Evolutionary conservation across 2,113 vertebrate species (phyloP), one percentile per base, ranked within the genome.

Genomic region (Triplophysa siluroides): DNA sequence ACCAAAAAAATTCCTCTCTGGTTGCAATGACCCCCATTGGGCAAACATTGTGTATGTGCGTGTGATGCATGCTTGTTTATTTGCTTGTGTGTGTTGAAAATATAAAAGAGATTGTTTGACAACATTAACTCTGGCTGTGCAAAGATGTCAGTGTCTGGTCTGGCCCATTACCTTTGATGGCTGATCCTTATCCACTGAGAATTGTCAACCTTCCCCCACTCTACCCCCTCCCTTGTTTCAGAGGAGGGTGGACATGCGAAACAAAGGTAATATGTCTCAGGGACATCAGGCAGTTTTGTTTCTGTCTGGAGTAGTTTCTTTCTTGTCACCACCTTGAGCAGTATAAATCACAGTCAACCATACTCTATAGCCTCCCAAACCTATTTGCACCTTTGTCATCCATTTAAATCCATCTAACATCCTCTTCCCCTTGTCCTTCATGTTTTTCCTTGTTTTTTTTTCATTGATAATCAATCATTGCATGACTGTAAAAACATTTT

Each of bases 101-200:
- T 63, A 43, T 14, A 26, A 61, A 67, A 75, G 74, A 69, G 60
- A 80, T 38, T 78, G 52, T 83, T 67, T 66, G 78, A 65, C 63
- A 58, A 23, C 56, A 64, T 60, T 61, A 67, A 75, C 64, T 73
- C 56, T 19, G 50, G 80, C 21, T 60, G 75, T 77, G 76, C 83
- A 87, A 85, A 85, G 84, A 80, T 88, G 87, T 85, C 87, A 85
- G 82, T 80, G 74, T 78, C 84, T 70, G 73, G 84, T 66, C 87
- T 84, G 86, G 84, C 76, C 85, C 78, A 86, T 91, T 88, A 91
- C 78, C 78, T 87, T 58, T 76, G 80, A 85, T 81, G 83, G 73
- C 78, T 79, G 85, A 81, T 84, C 45, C 52, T 80, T 38, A 72
- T 87, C 84, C 84, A 88, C 85, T 82, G 85, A 83, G 86, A 83